These are phyloP conservation scores for Drosophila littoralis DNA, from an alignment of 1,140 invertebrate species.

Conservation along the genomic window DNA sequence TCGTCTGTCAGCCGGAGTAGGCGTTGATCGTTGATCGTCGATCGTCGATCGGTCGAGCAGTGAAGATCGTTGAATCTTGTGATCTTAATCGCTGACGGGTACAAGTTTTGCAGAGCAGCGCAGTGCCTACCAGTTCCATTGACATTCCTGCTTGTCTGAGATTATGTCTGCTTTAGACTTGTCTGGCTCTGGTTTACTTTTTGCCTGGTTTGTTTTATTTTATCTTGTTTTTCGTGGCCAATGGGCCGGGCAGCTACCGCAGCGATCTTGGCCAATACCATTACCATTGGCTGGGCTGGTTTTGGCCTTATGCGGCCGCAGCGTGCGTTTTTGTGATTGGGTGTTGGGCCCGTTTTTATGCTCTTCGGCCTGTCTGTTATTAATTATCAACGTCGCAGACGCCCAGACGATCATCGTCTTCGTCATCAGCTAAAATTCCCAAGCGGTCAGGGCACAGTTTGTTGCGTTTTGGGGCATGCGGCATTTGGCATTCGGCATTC, in stretches of 20 bases:
- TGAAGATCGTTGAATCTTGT: constrained; percentile 21
- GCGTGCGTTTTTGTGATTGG: constrained; percentile 70
- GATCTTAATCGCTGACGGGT: constrained; percentile 51
- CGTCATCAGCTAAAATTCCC: constrained; percentile 62
- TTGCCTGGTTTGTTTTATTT: constrained; percentile 3
- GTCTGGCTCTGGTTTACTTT: constrained; percentile 31
- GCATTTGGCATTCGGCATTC: constrained; percentile 53
- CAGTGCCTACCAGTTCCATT: constrained; percentile 34
- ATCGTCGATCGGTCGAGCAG: constrained; percentile 15
- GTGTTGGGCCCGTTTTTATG: constrained; percentile 76
- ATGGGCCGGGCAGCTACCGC: constrained; percentile 38
- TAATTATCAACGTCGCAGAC: constrained; percentile 73
- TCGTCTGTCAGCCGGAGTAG: constrained; percentile 43
- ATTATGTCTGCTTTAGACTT: constrained; percentile 69
- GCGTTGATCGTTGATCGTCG: constrained; percentile 22
- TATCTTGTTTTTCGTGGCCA: constrained; percentile 41
- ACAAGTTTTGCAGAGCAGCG: not conserved
- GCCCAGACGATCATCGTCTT: constrained; percentile 64
- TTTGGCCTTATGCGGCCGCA: constrained; percentile 34
- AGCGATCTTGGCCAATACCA: constrained; percentile 52
- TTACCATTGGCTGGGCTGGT: constrained; percentile 67
- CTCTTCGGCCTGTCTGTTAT: constrained; percentile 56
- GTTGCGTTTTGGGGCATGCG: constrained; percentile 18
- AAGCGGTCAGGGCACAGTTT: constrained; percentile 39
- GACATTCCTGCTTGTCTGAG: constrained; percentile 69